Percentiles rank a stretch among this genome's conserved stretches.
Conservation (phyloP, 2,113 vertebrate genomes). For the Lanius collurio region DNA sequence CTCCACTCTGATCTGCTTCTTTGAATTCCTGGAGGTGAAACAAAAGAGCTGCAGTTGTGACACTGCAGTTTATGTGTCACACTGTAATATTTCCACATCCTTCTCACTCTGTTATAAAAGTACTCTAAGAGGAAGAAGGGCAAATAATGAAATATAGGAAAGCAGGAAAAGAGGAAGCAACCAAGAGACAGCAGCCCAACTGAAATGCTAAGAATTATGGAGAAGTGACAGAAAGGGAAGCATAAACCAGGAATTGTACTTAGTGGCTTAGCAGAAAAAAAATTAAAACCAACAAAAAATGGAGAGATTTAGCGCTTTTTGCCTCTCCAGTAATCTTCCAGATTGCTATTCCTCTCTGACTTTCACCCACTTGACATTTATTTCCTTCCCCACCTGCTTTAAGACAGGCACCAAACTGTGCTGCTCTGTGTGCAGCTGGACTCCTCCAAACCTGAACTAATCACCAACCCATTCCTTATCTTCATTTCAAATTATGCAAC, state of each 20-base stretch:
- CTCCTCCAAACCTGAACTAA: neutral
- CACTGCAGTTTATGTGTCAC: constrained; percentile 79
- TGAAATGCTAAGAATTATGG: constrained; percentile 91
- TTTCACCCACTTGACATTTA: neutral
- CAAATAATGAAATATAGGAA: constrained; percentile 94
- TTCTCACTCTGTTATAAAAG: constrained; percentile 78
- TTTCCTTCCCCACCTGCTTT: neutral
- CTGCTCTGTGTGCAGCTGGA: neutral
- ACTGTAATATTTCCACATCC: constrained; percentile 88
- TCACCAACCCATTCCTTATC: neutral
- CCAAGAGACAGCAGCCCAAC: constrained; percentile 79
- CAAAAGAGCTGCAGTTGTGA: constrained; percentile 44
- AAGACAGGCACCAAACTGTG: neutral
- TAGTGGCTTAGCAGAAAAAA: constrained; percentile 20
- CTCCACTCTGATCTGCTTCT: neutral
- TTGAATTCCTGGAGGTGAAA: constrained; percentile 31
- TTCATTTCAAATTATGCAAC: neutral
- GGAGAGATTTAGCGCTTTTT: neutral
- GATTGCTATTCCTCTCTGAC: neutral
- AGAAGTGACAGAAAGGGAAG: constrained; percentile 99
- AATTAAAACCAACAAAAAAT: neutral
- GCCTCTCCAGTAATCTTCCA: neutral
- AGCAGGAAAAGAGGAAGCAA: constrained; percentile 94
- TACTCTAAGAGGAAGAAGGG: constrained; percentile 89
- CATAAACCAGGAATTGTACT: constrained; percentile 84